Conservation (phyloP, 2,113 vertebrate species). For the Notiomystis cincta region DNA sequence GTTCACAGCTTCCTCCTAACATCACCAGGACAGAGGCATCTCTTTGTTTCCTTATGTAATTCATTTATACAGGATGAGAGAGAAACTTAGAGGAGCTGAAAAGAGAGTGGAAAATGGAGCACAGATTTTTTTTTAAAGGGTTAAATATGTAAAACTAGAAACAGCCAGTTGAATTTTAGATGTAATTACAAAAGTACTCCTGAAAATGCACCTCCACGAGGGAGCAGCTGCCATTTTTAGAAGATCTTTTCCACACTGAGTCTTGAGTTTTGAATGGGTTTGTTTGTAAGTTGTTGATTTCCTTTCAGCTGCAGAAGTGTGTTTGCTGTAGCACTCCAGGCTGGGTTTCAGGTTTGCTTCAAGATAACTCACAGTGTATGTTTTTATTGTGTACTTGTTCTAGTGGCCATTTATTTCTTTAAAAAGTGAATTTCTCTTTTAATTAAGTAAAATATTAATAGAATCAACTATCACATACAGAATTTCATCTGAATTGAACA, state of each 20-base stretch:
- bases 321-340: background rate
- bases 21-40: background rate
- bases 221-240: background rate
- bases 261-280: background rate
- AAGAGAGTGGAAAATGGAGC: background rate
- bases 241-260: background rate
- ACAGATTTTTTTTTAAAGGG: background rate
- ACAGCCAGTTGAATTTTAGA: background rate
- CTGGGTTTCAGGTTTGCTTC: background rate
- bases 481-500: background rate
- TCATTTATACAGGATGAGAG: background rate
- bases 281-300: background rate
- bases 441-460: background rate
- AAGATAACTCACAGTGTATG: background rate
- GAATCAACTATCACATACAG: background rate
- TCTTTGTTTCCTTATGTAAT: background rate
- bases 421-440: background rate
- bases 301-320: background rate
- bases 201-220: background rate
- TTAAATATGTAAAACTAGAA: background rate
- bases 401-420: background rate
- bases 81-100: background rate
- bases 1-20: background rate
- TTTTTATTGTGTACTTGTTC: background rate
- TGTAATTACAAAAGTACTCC: background rate